A percentile compares a stretch with the other conserved stretches of the same genome.
Evolutionary conservation across 2,888 invertebrate genomes (phyloP).

Genomic region (Stenolophus ochropezus): DNA sequence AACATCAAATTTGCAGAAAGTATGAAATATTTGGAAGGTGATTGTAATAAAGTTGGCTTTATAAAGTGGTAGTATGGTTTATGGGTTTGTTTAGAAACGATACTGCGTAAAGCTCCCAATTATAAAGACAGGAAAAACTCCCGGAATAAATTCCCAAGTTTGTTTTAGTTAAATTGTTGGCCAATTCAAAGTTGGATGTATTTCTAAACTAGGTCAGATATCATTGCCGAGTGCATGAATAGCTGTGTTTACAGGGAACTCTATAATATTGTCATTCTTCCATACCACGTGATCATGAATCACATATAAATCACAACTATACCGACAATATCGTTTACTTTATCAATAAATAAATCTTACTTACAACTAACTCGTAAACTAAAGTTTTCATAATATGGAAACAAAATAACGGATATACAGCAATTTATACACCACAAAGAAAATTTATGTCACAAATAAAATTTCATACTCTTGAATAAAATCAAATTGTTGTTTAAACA

Average conservation of each 20-base stretch:
- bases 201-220: constrained; percentile 18
- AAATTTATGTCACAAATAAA: too few species aligned
- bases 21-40: background rate
- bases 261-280: background rate
- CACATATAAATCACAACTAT: too few species aligned
- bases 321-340: too few species aligned
- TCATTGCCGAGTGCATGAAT: background rate
- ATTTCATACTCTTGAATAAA: too few species aligned
- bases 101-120: constrained; percentile 5
- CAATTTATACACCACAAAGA: too few species aligned
- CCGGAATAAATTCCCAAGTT: constrained; percentile 28
- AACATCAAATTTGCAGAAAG: too few species aligned
- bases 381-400: too few species aligned
- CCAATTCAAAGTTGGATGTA: constrained; percentile 19
- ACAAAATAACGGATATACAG: too few species aligned
- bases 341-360: too few species aligned
- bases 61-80: background rate
- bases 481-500: too few species aligned
- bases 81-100: background rate
- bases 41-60: background rate
- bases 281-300: background rate
- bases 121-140: constrained; percentile 15
- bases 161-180: constrained; percentile 29
- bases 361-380: too few species aligned
- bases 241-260: background rate